These are phyloP conservation scores for Helicoverpa armigera DNA, from an alignment of 1,140 invertebrate species.

Conservation along the genomic window DNA sequence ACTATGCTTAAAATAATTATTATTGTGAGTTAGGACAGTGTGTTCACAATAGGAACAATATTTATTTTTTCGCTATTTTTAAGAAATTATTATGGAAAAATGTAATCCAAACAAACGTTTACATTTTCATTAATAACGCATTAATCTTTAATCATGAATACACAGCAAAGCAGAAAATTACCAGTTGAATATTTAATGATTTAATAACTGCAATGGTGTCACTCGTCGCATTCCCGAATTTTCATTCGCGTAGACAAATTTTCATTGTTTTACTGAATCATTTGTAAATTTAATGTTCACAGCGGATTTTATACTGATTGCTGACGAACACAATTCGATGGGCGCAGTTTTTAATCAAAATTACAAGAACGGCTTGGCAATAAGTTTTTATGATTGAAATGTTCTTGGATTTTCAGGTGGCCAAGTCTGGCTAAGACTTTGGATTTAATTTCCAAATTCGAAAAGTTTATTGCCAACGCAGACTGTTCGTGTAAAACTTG, in stretches of 20 bases:
- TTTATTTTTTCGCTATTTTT: too few relatives aligned
- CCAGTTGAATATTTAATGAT: slow-evolving; percentile 54
- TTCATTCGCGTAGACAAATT: slow-evolving; percentile 36
- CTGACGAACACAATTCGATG: slow-evolving; percentile 31
- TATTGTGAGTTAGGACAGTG: too few relatives aligned
- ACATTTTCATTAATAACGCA: slow-evolving; percentile 24
- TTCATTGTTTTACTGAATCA: slow-evolving; percentile 45
- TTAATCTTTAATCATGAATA: slow-evolving; percentile 44
- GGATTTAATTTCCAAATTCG: slow-evolving; percentile 57
- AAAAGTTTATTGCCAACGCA: slow-evolving; percentile 54
- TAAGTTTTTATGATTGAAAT: slow-evolving; percentile 54
- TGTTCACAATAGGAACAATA: too few relatives aligned
- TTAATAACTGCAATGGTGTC: slow-evolving; percentile 55
- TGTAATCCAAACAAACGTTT: not conserved
- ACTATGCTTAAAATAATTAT: too few relatives aligned
- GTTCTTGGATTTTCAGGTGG: slow-evolving; percentile 48
- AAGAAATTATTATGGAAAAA: not conserved
- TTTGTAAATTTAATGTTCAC: slow-evolving; percentile 48
- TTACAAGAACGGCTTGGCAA: slow-evolving; percentile 43
- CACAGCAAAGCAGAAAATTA: slow-evolving; percentile 50
- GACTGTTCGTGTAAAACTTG: slow-evolving; percentile 57
- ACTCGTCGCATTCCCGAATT: slow-evolving; percentile 44
- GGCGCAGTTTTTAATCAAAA: slow-evolving; percentile 49
- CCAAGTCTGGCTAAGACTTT: slow-evolving; percentile 42
- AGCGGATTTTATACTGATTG: slow-evolving; percentile 42